Base-by-base conservation (phyloP, 2,888 invertebrate species). In the Euclidia mi region DNA sequence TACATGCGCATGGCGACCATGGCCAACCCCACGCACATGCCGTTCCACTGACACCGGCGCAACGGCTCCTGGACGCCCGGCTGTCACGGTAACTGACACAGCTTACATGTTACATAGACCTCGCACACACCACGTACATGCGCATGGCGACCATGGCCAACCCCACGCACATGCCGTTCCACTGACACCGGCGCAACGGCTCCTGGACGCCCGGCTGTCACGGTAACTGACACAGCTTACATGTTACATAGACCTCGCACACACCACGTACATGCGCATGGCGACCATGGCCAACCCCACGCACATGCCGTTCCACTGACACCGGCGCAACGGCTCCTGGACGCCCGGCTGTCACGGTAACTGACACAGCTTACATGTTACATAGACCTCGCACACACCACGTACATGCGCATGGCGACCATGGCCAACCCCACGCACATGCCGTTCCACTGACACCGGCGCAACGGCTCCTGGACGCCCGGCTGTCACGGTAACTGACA, bases 1-100 rank as follows among this genome's bases (percentile, higher is more conserved):
- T 98, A 97, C 95, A 96, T 96, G 87, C 97, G 98, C 86, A 94
- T 97, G 82, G 98, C 97, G 64, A 94, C 96, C 78, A 97, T 97
- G 90, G 96, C 96, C 85, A 96, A 97, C 93, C 96, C 97, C 56
- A 96, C 96, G 79, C 97, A 96, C 85, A 96, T 96, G 85, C 96
- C 96, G 48, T 83, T 81, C 78, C 91, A 92, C 86, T 83, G 82
- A 82, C 70, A 17, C 17, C 37, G 32, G 15, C 35, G 25, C 14
- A 29, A 42, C 28, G 41, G 12, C 42, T 32, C 55, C 28, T 51
- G 51, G 44, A 40, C 42, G 14, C 34, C 42, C 18, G 37, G 35
- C 9, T 42, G 41, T n/a, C 48, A 12, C 34, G 50, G 59, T 59
- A 46, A 53, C 9, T 45, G 15, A 14, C 9, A n/a, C n/a, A n/a